A percentile compares a stretch with the other conserved stretches of the same genome.
phyloP scores from a whole-genome alignment of 2,113 vertebrate genomes.

The Zosterops lateralis region DNA sequence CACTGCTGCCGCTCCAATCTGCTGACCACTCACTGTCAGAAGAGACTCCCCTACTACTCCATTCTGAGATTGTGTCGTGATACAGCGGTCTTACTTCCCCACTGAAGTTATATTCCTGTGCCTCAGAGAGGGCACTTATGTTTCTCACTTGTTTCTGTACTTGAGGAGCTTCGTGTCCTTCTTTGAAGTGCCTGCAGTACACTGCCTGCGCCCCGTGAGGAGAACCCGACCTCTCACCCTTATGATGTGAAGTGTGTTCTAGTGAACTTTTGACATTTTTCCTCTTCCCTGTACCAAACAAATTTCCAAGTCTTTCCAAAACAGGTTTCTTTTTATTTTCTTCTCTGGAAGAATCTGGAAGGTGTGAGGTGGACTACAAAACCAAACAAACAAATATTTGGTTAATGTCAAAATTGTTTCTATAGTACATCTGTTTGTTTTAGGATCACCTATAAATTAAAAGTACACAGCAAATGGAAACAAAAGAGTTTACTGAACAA shows the following conservation, averaged over 20 bases:
- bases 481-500: background rate
- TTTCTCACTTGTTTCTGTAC: constrained; percentile 7
- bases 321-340: constrained; percentile 77
- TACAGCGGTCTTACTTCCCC: constrained; percentile 1
- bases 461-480: background rate
- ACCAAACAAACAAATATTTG: background rate
- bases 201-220: background rate
- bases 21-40: constrained; percentile 59
- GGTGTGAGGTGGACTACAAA: constrained; percentile 74
- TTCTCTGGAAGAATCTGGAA: constrained; percentile 68
- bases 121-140: background rate
- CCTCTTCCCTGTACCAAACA: constrained; percentile 74
- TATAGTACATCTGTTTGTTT: background rate
- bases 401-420: background rate
- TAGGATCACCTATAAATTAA: background rate
- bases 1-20: constrained; percentile 27
- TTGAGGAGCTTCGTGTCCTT: constrained; percentile 29
- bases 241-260: constrained; percentile 42
- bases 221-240: constrained; percentile 20
- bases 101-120: constrained; percentile 38
- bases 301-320: constrained; percentile 76
- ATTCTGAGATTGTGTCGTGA: constrained; percentile 50
- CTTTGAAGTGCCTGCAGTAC: constrained; percentile 17
- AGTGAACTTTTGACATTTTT: constrained; percentile 61
- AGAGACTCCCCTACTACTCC: constrained; percentile 46